Conservation (phyloP, 2,113 vertebrate species). For the Cephalopholis sonnerati region DNA sequence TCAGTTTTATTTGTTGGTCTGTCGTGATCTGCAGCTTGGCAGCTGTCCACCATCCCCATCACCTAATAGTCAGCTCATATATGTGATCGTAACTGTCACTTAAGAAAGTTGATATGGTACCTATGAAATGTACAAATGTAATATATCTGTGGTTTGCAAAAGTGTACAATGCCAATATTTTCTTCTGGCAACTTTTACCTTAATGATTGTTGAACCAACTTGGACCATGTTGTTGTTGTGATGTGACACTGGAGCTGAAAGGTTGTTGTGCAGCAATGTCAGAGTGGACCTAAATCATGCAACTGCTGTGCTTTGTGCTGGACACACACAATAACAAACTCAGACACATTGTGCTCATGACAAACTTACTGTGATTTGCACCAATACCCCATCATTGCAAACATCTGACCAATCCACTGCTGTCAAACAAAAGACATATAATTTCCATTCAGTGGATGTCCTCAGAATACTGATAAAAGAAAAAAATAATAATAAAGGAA, state of each 20-base stretch:
- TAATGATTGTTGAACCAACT: not conserved
- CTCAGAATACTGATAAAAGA: not conserved
- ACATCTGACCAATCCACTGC: not conserved
- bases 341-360: not conserved
- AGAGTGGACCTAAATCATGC: not conserved
- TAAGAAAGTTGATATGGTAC: too few species aligned
- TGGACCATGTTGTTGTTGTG: too few species aligned
- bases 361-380: not conserved
- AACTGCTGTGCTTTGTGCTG: not conserved
- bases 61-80: too few species aligned
- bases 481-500: constrained; percentile 7
- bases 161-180: too few species aligned
- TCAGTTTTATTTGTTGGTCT: too few species aligned
- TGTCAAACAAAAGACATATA: constrained; percentile 5
- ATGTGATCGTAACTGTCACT: too few species aligned
- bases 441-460: constrained; percentile 1
- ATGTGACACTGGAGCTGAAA: not conserved
- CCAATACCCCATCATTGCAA: constrained; percentile 8
- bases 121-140: too few species aligned
- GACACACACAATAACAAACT: not conserved
- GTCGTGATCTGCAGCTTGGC: too few species aligned
- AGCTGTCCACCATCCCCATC: too few species aligned
- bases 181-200: too few species aligned
- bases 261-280: not conserved
- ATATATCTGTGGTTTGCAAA: too few species aligned